These are phyloP conservation scores for Eulimnadia texana DNA, from an alignment of 1,140 invertebrate species.

Conservation along the genomic window DNA sequence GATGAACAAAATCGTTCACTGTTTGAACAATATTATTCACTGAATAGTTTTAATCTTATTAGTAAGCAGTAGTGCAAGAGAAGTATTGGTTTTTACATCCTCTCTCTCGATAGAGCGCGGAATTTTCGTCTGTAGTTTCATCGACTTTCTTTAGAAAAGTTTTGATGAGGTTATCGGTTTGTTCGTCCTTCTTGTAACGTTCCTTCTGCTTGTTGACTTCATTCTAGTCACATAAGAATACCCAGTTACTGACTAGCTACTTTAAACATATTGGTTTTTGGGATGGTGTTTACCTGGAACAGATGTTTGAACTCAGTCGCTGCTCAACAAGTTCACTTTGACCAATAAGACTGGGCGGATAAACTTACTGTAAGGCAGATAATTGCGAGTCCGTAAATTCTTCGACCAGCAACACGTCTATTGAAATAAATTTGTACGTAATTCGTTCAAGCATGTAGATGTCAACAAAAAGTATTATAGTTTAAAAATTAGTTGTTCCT, in stretches of 20 bases:
- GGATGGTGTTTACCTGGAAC: no score
- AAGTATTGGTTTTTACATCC: background rate
- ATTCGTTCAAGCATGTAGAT: no score
- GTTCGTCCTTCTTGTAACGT: background rate
- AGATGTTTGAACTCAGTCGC: no score
- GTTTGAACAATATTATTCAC: background rate
- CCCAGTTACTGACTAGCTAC: background rate
- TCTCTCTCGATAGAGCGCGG: background rate
- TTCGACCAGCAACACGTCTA: no score
- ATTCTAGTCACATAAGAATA: background rate
- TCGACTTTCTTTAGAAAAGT: background rate
- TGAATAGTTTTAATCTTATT: background rate
- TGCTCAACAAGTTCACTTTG: no score
- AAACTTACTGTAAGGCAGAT: no score
- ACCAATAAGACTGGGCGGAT: no score
- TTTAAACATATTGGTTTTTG: no score
- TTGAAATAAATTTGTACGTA: no score
- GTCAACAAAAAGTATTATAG: no score
- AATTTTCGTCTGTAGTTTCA: background rate
- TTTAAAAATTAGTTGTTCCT: no score
- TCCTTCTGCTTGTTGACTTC: background rate
- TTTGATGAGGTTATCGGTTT: background rate
- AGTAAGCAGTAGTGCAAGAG: background rate
- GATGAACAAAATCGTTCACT: slow-evolving; percentile 58
- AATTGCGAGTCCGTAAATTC: no score